These are phyloP conservation scores for Cephalopholis sonnerati DNA, from an alignment of 2,113 vertebrate genomes.

Conservation along the genomic window DNA sequence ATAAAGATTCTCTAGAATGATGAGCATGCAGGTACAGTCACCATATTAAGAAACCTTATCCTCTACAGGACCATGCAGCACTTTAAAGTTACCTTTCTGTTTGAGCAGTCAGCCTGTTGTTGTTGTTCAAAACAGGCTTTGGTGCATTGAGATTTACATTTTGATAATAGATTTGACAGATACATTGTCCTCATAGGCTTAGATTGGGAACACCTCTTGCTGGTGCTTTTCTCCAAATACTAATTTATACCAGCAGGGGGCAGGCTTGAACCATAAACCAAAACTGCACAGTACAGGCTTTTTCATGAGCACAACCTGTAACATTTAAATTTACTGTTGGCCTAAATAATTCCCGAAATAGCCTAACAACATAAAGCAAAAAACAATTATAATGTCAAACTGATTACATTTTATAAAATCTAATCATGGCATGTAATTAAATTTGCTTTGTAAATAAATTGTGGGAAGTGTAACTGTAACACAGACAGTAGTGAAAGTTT, in stretches of 20 bases:
- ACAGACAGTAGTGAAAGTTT: not conserved
- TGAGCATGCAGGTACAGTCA: not conserved
- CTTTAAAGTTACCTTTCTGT: too few species aligned
- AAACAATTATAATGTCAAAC: not conserved
- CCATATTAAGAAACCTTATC: not conserved
- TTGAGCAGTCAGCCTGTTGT: not conserved
- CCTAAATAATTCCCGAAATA: slow-evolving; percentile 5
- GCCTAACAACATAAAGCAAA: not conserved
- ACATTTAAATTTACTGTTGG: not conserved
- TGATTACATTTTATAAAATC: slow-evolving; percentile 6
- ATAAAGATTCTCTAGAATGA: not conserved
- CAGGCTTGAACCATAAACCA: slow-evolving; percentile 52
- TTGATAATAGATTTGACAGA: not conserved
- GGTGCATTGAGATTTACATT: not conserved
- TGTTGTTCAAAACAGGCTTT: not conserved
- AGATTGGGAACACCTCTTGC: not conserved
- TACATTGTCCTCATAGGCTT: not conserved
- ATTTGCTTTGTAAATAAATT: not conserved
- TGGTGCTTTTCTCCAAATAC: slow-evolving; percentile 13
- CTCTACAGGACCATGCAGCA: not conserved
- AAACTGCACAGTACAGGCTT: not conserved
- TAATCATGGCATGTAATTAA: not conserved
- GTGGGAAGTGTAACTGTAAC: not conserved
- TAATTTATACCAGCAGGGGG: slow-evolving; percentile 73
- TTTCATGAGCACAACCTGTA: not conserved